A percentile compares a stretch with the other conserved stretches of the same genome.
These are phyloP conservation scores for Oconnorella tubifera DNA, from an alignment of 2,888 invertebrate genomes.

Conservation along the genomic window DNA sequence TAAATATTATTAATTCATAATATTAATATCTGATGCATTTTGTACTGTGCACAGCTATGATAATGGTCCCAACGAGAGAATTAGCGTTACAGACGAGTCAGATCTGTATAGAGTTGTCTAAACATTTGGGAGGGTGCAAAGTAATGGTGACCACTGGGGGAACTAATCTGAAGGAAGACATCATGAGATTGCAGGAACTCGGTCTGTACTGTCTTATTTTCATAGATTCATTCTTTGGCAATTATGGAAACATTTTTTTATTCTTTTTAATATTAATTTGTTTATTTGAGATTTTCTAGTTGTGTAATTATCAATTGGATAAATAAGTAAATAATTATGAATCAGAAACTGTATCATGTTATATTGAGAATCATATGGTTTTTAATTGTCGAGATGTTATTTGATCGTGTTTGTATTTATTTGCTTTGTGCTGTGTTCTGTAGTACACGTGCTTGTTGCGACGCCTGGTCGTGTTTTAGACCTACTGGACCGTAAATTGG, in stretches of 20 bases:
- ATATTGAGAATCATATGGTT: too few species aligned
- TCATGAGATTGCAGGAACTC: slow-evolving; percentile 98
- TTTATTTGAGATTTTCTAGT: too few species aligned
- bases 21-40: slow-evolving; percentile 22
- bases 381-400: too few species aligned
- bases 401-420: too few species aligned
- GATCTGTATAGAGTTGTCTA: slow-evolving; percentile 97
- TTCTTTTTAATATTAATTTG: too few species aligned
- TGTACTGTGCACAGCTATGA: slow-evolving; percentile 72
- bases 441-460: slow-evolving; percentile 97
- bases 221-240: too few species aligned
- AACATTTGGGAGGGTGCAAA: slow-evolving; percentile 90
- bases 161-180: slow-evolving; percentile 87
- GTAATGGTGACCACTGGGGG: slow-evolving; percentile 99
- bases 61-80: slow-evolving; percentile 98
- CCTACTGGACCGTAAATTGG: slow-evolving; percentile 95
- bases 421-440: too few species aligned
- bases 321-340: too few species aligned
- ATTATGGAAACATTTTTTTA: too few species aligned
- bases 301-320: too few species aligned
- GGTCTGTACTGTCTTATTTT: slow-evolving; percentile 64
- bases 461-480: slow-evolving; percentile 99
- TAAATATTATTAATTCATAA: slow-evolving; percentile 1
- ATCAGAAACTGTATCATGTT: too few species aligned
- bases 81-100: slow-evolving; percentile 98